These are phyloP conservation scores for Coenobita brevimanus DNA, from an alignment of 1,140 invertebrate genomes.

Conservation along the genomic window DNA sequence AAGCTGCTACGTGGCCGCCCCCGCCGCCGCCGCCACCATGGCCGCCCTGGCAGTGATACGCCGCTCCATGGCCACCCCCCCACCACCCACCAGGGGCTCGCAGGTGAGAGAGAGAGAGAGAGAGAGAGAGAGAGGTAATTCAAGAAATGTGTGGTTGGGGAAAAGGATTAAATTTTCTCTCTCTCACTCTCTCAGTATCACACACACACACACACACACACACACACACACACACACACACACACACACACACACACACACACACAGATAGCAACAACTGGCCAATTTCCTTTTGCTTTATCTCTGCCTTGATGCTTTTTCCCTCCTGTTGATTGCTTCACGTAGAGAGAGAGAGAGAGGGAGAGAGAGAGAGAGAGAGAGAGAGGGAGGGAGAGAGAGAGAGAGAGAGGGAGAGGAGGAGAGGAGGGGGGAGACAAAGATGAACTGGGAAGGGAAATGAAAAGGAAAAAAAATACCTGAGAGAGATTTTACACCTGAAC, in stretches of 20 bases:
- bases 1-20: conserved; percentile 33
- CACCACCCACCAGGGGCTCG: conserved; percentile 24
- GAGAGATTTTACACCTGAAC: too few species aligned
- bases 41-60: background rate
- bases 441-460: background rate
- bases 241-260: conserved; percentile 10
- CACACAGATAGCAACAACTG: too few species aligned
- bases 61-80: background rate
- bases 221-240: too few species aligned
- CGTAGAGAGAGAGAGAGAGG: background rate
- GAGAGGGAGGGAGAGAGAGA: background rate
- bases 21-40: background rate
- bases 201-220: background rate
- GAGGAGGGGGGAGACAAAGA: background rate
- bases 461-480: background rate
- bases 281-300: too few species aligned
- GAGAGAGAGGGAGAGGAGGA: background rate
- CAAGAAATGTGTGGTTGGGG: background rate
- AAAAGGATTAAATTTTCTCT: background rate
- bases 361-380: background rate
- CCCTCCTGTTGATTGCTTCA: too few species aligned
- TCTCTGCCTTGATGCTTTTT: too few species aligned
- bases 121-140: background rate
- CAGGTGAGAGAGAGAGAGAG: conserved; percentile 15
- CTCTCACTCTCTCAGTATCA: background rate